A percentile compares a stretch with the other conserved stretches of the same genome.
phyloP scores from a whole-genome alignment of 2,888 invertebrate genomes.

The Epinotia ramella region DNA sequence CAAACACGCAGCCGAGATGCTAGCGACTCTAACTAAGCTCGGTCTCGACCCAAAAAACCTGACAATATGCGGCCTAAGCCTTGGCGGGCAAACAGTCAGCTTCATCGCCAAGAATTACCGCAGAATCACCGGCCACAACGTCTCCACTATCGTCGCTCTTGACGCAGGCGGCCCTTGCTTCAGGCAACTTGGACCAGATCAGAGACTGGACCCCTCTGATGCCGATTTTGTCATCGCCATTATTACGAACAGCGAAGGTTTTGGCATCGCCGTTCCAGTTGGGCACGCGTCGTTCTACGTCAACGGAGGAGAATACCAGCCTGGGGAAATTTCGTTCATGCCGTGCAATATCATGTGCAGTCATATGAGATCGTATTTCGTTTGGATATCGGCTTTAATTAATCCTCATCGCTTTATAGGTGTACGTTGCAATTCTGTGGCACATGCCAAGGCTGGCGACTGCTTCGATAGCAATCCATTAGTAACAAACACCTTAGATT shows the following conservation, averaged over 20 bases:
- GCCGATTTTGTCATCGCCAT: conserved; percentile 71
- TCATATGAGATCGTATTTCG: conserved; percentile 51
- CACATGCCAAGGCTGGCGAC: conserved; percentile 55
- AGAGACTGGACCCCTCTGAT: conserved; percentile 54
- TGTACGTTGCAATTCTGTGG: conserved; percentile 57
- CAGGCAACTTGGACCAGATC: conserved; percentile 1
- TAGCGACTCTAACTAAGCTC: conserved; percentile 12
- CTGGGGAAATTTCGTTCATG: conserved; percentile 55
- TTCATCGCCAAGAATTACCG: conserved; percentile 28
- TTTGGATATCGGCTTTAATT: conserved; percentile 55
- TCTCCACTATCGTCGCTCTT: conserved; percentile 2
- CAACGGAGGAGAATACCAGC: conserved; percentile 66
- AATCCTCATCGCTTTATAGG: conserved; percentile 55
- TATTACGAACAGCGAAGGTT: conserved; percentile 69
- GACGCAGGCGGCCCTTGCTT: conserved; percentile 24
- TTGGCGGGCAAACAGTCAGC: conserved; percentile 19
- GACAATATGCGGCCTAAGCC: conserved; percentile 8
- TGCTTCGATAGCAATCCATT: conserved; percentile 60
- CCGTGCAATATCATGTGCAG: conserved; percentile 55
- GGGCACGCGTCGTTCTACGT: conserved; percentile 74
- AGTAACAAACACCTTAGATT: conserved; percentile 60
- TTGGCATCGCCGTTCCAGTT: conserved; percentile 69
- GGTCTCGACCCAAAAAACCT: conserved; percentile 13
- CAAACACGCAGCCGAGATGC: conserved; percentile 24
- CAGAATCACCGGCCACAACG: conserved; percentile 14